Base-by-base conservation (phyloP, 1,140 invertebrate genomes). In the Heliothis subflexa region DNA sequence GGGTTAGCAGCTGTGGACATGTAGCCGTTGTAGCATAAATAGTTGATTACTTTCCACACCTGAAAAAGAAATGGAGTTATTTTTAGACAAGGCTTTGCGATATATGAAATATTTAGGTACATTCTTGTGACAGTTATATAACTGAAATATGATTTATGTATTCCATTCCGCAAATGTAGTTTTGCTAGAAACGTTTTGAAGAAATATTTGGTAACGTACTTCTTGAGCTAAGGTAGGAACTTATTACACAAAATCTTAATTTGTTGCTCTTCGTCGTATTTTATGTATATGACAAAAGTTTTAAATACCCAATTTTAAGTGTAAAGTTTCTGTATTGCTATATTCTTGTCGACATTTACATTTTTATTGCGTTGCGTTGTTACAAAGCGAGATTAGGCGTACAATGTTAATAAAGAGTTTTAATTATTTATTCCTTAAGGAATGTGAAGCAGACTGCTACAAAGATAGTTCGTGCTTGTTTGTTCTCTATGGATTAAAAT, bases 1-100 rank as follows among this genome's bases (percentile, higher is more conserved):
- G 91, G 91, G 50, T 93, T 93, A 0, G 89, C 83, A 16, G 86
- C 90, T 3, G 88, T 87, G 1, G 89, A 89, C 76, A 89, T 73
- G 79, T 92, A 91, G 11, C 83, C 87, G 62, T 87, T 91, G 66
- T 89, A 86, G 45, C 87, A 88, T 13, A 91, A 55, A 71, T 89
- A 90, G 71, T 86, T 86, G 10, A 92, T 61, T 12, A 85, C 79
- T 12, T 88, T 86, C 89, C 89, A 89, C 9, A 85, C 66, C 91
- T 93, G 87, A 45, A 86, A 89, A 45, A 33, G 3, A 81, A 4
- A 47, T 55, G 11, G 14, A 2, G n/a, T 3, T 25, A 59, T 14
- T 59, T 49, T 33, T 40, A 40, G 33, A 9, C 5, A 40, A 9
- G 33, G 33, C 33, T 40, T 9, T 40, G 33, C 9, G 33, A 9